Conservation (phyloP, 2,888 invertebrate genomes). For the Steromphala cineraria region DNA sequence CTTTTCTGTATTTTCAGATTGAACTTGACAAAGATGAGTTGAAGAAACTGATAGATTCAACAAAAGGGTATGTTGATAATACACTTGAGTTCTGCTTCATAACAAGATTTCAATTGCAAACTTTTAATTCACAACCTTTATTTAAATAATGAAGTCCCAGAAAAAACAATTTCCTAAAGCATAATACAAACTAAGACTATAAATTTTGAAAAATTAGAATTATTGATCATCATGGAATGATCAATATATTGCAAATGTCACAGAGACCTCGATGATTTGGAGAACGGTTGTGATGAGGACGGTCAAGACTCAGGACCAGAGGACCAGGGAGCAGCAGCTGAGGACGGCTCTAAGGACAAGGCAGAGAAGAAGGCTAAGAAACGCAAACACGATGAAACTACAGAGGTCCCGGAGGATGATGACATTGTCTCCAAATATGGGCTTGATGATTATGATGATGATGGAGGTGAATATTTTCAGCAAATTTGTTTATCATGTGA, state of each 20-base stretch:
- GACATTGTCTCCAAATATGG: constrained; percentile 83
- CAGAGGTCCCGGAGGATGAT: constrained; percentile 40
- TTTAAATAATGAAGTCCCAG: too few relatives aligned
- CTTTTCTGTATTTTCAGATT: constrained; percentile 19
- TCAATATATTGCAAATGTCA: background rate
- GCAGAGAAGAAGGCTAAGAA: background rate
- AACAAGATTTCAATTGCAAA: too few relatives aligned
- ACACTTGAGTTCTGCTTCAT: too few relatives aligned
- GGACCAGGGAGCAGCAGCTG: background rate
- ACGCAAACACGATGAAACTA: constrained; percentile 18
- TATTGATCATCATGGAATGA: background rate
- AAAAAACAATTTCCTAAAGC: too few relatives aligned
- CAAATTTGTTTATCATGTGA: too few relatives aligned
- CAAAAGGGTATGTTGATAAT: constrained; percentile 23
- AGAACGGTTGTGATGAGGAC: background rate
- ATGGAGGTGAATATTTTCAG: constrained; percentile 46
- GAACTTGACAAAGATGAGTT: constrained; percentile 27
- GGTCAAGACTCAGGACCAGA: background rate
- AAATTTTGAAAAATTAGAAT: too few relatives aligned
- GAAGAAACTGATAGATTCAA: constrained; percentile 21
- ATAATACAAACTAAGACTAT: too few relatives aligned
- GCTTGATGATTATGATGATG: constrained; percentile 76
- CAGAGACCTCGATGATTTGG: constrained; percentile 6
- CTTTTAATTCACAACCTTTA: too few relatives aligned
- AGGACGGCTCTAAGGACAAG: background rate